Evolutionary conservation across 2,888 invertebrate species (phyloP), one percentile per base, ranked within the genome.

Genomic region (Scrobipalpa costella): DNA sequence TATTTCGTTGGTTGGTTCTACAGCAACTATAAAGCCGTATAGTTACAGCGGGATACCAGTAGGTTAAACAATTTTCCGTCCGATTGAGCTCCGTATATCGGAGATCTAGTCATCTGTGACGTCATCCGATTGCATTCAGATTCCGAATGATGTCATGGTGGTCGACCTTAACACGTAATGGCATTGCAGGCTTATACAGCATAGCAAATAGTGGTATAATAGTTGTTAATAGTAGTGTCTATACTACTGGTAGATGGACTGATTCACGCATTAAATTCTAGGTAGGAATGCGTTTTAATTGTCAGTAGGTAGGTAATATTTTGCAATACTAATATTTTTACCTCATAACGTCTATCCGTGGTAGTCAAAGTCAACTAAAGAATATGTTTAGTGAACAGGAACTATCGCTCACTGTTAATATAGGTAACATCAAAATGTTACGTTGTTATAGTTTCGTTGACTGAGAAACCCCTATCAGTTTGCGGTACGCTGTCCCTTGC

Each of bases 101-200:
- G 27, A 49, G 21, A 40, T 38, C 52, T 59, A 73, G 67, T 73
- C 75, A 76, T 67, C 59, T 62, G 70, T 77, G 75, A 77, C 75
- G 78, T 68, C 15, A 58, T 63, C 17, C 50, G n/a, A 55, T 50
- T 55, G 55, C 55, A 27, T 55, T 34, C 13, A 34, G 27, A 55
- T 55, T 6, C 19, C n/a, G 59, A 59, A 59, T 59, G 44, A 59
- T 44, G 19, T 59, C 59, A 59, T 59, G 34, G 55, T 15, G 27
- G 55, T 44, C 27, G 19, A 59, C 59, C 44, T 59, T 44, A 8
- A n/a, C 38, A 19, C 19, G 19, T 38, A 44, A 36, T 59, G 27
- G n/a, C 7, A 44, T 44, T 44, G 34, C 55, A 52, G 7, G n/a
- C 21, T 27, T 44, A 44, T 40, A 21, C 13, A 44, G 17, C 59